Conservation (phyloP, 2,797 vertebrate genomes). For the Chaunax sp. region DNA sequence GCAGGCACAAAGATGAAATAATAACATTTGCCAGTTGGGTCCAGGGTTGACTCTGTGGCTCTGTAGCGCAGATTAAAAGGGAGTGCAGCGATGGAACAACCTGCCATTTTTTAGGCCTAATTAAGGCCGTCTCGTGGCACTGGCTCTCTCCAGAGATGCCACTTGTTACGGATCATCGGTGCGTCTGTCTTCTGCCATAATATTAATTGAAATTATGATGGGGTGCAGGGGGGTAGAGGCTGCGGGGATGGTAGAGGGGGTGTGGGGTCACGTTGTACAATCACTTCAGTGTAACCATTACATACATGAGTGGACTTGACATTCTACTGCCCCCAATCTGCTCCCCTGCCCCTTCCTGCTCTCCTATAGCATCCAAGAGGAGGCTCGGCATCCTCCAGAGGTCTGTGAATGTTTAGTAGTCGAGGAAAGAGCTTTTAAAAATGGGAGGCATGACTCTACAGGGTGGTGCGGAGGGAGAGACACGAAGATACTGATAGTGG, state of each 20-base stretch:
- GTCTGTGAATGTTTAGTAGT: conserved; percentile 1
- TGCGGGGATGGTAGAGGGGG: conserved; percentile 24
- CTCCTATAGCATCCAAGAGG: conserved; percentile 29
- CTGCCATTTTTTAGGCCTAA: conserved; percentile 82
- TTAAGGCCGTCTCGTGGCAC: conserved; percentile 75
- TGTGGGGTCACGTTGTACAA: conserved; percentile 56
- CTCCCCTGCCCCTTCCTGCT: conserved; percentile 35
- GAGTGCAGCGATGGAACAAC: conserved; percentile 69
- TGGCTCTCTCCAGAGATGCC: conserved; percentile 72
- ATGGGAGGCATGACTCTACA: background rate
- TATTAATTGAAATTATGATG: conserved; percentile 83
- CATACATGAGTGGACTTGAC: conserved; percentile 73
- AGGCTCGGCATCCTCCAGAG: conserved; percentile 9
- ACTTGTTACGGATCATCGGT: conserved; percentile 80
- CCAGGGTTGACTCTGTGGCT: conserved; percentile 57
- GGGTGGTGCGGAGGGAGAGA: background rate
- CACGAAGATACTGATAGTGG: no score
- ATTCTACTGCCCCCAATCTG: conserved; percentile 59
- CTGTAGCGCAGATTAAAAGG: conserved; percentile 71
- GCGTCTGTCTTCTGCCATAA: conserved; percentile 80
- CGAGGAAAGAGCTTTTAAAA: background rate
- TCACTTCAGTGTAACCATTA: conserved; percentile 76
- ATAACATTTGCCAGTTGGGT: conserved; percentile 71
- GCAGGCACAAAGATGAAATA: conserved; percentile 72
- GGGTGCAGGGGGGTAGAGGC: conserved; percentile 59